These are phyloP conservation scores for Myopa testacea DNA, from an alignment of 2,888 invertebrate species.

Conservation along the genomic window DNA sequence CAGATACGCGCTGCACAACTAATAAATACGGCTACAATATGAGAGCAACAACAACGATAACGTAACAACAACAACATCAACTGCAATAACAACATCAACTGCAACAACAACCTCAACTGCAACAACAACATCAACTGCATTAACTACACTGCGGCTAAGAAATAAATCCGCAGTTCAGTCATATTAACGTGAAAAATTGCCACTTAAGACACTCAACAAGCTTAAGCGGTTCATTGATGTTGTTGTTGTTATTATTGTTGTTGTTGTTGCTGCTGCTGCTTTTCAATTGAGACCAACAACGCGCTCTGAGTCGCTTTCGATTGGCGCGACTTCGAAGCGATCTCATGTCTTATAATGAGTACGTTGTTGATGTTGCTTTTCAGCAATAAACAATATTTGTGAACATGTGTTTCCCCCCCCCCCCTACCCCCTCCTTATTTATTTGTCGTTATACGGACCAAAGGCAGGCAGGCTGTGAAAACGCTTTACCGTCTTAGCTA, in stretches of 20 bases:
- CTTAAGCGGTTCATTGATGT: constrained; percentile 55
- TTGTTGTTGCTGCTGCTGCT: neutral
- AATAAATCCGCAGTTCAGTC: constrained; percentile 63
- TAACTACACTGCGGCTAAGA: constrained; percentile 44
- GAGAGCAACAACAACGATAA: constrained; percentile 19
- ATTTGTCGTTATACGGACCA: too few relatives aligned
- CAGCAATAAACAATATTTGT: constrained; percentile 59
- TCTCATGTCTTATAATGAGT: constrained; percentile 5
- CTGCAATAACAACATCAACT: constrained; percentile 21
- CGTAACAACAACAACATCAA: constrained; percentile 22
- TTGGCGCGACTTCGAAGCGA: neutral
- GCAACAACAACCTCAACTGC: constrained; percentile 14
- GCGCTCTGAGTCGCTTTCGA: constrained; percentile 39
- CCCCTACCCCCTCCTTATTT: too few relatives aligned
- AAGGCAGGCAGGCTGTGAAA: too few relatives aligned
- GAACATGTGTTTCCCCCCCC: neutral
- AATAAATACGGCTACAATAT: constrained; percentile 7
- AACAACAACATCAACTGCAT: constrained; percentile 12
- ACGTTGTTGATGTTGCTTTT: constrained; percentile 36
- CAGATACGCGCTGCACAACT: neutral
- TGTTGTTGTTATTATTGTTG: constrained; percentile 7
- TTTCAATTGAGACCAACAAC: constrained; percentile 33
- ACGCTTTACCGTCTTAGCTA: too few relatives aligned
- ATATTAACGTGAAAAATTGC: constrained; percentile 62
- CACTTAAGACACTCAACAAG: constrained; percentile 58